Conservation (phyloP, 2,797 vertebrate genomes). For the Urosaurus nigricauda region DNA sequence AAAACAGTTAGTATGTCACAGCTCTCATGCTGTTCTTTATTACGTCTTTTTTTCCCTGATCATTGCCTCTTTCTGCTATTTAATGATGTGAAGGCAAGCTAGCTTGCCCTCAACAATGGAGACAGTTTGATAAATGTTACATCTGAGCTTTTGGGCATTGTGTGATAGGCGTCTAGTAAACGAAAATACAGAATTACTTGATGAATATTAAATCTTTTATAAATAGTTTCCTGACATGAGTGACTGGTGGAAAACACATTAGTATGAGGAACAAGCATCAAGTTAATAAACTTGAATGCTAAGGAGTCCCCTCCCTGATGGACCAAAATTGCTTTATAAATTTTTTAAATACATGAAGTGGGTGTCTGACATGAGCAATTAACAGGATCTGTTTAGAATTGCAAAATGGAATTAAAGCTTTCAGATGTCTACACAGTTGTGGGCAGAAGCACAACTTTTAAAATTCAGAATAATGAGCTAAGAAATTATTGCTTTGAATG, state of each 20-base stretch:
- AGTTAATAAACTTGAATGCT: slow-evolving; percentile 72
- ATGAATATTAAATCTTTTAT: slow-evolving; percentile 58
- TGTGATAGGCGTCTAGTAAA: slow-evolving; percentile 48
- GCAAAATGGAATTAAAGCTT: slow-evolving; percentile 71
- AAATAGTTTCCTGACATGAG: slow-evolving; percentile 63
- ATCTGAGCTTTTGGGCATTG: slow-evolving; percentile 25
- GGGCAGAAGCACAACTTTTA: slow-evolving; percentile 61
- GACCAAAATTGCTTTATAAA: slow-evolving; percentile 73
- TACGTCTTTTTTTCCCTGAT: not conserved
- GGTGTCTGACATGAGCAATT: slow-evolving; percentile 72
- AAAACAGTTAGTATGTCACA: not conserved
- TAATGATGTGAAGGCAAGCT: not conserved
- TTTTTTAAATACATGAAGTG: slow-evolving; percentile 74
- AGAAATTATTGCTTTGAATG: slow-evolving; percentile 57
- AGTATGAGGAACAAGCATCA: slow-evolving; percentile 49
- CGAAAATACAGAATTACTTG: slow-evolving; percentile 59
- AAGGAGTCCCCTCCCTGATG: slow-evolving; percentile 59
- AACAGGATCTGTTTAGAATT: slow-evolving; percentile 68
- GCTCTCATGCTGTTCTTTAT: not conserved
- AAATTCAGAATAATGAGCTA: slow-evolving; percentile 60
- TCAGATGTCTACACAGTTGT: slow-evolving; percentile 56
- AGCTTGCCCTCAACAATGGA: not conserved
- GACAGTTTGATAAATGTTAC: slow-evolving; percentile 41
- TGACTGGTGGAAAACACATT: slow-evolving; percentile 62
- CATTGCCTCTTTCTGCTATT: slow-evolving; percentile 18